Base-by-base conservation (phyloP, 2,113 vertebrate genomes). In the Capreolus pygargus region DNA sequence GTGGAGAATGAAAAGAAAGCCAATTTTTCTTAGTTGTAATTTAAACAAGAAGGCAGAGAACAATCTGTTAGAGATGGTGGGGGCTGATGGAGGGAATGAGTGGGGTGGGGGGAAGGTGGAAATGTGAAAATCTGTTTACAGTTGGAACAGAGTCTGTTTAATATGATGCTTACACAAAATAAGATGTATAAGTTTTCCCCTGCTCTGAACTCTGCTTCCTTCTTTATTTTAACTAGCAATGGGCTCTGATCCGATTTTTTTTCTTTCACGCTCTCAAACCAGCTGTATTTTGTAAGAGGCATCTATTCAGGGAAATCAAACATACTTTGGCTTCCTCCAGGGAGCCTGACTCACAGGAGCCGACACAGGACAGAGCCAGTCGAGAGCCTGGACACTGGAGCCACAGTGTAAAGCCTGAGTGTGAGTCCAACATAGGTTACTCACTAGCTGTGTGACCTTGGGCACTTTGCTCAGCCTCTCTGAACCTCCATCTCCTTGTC, bases 61-160 rank as follows among this genome's bases (percentile, higher is more conserved):
- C 91, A 96, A 57, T 96, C 95, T 97, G 93, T 70, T 61, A 43
- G 81, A 15, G 54, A 47, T 33, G 78, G 67, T 84, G 61, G 91
- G 67, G 52, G 54, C 92, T 76, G 64, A 52, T 55, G 70, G 78
- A 83, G n/a, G 61, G 90, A 64, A 89, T 15, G n/a, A 83, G 16
- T 12, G 39, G 43, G 91, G 54, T 76, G 27, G 91, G 58, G 78
- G 45, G 92, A 33, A 67, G 57, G 50, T 92, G 86, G 95, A 87
- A 97, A 96, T 93, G 67, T 50, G 76, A 94, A 96, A 95, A 95
- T 94, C 61, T 97, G 96, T 95, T 97, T 94, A 95, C 81, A 45
- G 64, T 97, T 81, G 54, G 89, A 94, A 90, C 8, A 33, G 89
- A 95, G 95, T 87, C 58, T 95, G 96, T 86, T 97, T 91, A 97